Evolutionary conservation across 2,888 invertebrate species (phyloP).

Genomic region (Epinotia brunnichana): DNA sequence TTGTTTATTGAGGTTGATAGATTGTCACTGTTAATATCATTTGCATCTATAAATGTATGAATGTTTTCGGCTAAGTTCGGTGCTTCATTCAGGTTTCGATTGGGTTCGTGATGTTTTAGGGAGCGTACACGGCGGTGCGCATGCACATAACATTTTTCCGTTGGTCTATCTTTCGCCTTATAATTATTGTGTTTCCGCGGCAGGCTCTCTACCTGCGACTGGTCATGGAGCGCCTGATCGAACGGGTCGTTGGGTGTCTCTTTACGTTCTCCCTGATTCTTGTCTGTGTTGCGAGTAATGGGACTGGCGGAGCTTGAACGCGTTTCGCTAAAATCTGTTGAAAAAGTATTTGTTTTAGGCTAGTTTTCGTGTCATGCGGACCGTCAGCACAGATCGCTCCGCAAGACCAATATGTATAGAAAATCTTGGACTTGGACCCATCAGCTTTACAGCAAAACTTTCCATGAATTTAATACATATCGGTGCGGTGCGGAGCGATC

Average conservation of each 20-base stretch:
- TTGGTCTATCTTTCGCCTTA: conserved; percentile 56
- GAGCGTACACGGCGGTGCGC: conserved; percentile 60
- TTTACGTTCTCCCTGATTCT: conserved; percentile 16
- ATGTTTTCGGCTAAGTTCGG: conserved; percentile 58
- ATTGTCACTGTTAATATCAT: conserved; percentile 60
- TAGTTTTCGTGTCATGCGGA: too few relatives aligned
- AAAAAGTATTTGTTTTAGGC: conserved; percentile 15
- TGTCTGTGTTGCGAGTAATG: conserved; percentile 9
- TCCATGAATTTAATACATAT: too few relatives aligned
- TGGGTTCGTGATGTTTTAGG: conserved; percentile 65
- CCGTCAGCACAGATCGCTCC: too few relatives aligned
- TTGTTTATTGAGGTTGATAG: conserved; percentile 53
- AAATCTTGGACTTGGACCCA: too few relatives aligned
- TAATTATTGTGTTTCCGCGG: conserved; percentile 52
- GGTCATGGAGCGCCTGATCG: conserved; percentile 54
- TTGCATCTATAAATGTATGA: conserved; percentile 63
- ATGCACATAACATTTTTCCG: conserved; percentile 70
- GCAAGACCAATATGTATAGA: too few relatives aligned
- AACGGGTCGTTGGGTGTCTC: conserved; percentile 8
- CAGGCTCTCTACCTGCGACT: conserved; percentile 53
- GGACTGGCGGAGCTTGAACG: conserved; percentile 51
- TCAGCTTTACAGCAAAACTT: too few relatives aligned
- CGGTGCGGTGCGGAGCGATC: too few relatives aligned
- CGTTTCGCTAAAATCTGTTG: conserved; percentile 63
- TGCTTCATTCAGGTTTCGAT: conserved; percentile 56